Conservation (phyloP, 2,888 invertebrate species). For the Drosophila helvetica region DNA sequence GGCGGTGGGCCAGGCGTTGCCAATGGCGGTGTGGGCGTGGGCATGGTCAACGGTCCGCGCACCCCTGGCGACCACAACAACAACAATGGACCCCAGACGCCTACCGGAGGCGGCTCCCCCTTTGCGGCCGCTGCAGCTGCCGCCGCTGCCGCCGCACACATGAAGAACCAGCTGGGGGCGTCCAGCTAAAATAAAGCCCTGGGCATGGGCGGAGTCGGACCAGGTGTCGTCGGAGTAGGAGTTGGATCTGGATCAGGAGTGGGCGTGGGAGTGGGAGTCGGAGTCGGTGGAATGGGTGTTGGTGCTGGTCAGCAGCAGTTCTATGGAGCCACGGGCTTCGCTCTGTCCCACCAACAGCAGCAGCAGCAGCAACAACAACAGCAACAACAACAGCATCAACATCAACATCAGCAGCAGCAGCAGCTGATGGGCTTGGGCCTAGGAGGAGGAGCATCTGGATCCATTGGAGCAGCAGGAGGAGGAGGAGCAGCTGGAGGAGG, state of each 20-base stretch:
- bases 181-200: slow-evolving; percentile 84
- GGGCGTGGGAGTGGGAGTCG: slow-evolving; percentile 43
- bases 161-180: slow-evolving; percentile 83
- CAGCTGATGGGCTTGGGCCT: slow-evolving; percentile 60
- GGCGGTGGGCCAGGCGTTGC: slow-evolving; percentile 64
- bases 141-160: slow-evolving; percentile 81
- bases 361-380: slow-evolving; percentile 62
- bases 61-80: slow-evolving; percentile 83
- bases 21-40: slow-evolving; percentile 51
- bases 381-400: slow-evolving; percentile 56
- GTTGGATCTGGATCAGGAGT: slow-evolving; percentile 22
- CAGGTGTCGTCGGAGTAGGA: slow-evolving; percentile 21
- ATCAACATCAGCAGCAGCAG: slow-evolving; percentile 47
- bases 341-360: slow-evolving; percentile 37
- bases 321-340: slow-evolving; percentile 61
- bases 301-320: slow-evolving; percentile 56
- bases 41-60: slow-evolving; percentile 80
- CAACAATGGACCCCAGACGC: slow-evolving; percentile 82
- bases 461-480: slow-evolving; percentile 15
- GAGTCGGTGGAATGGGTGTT: slow-evolving; percentile 29
- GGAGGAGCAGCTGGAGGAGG: slow-evolving; percentile 59
- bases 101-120: slow-evolving; percentile 79
- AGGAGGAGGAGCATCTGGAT: slow-evolving; percentile 22
- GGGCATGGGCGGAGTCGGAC: slow-evolving; percentile 71
- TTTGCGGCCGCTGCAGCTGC: slow-evolving; percentile 80